Evolutionary conservation across 2,113 vertebrate species (phyloP).

Genomic region (Tenrec ecaudatus): DNA sequence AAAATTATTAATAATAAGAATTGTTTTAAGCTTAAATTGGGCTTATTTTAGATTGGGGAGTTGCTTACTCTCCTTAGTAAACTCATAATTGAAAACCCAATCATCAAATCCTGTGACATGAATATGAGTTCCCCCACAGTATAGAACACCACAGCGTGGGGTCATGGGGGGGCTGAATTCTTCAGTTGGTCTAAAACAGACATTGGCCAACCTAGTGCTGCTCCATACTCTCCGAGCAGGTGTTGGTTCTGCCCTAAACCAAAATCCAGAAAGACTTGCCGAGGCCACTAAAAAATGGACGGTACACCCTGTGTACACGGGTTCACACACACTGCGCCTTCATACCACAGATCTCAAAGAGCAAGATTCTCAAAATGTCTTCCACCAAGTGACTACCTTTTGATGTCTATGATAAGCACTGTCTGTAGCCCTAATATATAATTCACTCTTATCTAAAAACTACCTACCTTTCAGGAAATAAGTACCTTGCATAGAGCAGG

Average conservation of each 20-base stretch:
- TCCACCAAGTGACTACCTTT: background rate
- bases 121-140: background rate
- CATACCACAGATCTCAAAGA: background rate
- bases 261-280: background rate
- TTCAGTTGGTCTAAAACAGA: background rate
- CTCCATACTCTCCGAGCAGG: background rate
- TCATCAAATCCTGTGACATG: too few species aligned
- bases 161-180: background rate
- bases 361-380: constrained; percentile 20
- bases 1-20: background rate
- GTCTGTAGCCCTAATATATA: too few species aligned
- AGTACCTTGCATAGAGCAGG: too few species aligned
- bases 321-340: background rate
- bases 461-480: too few species aligned
- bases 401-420: background rate
- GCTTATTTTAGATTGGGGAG: background rate
- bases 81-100: too few species aligned
- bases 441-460: too few species aligned
- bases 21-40: constrained; percentile 13
- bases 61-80: too few species aligned
- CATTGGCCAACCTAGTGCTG: background rate
- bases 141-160: background rate
- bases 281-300: background rate
- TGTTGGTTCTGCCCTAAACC: background rate
- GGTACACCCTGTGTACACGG: background rate